Base-by-base conservation (phyloP, 2,888 invertebrate genomes). In the Theodoxus fluviatilis region DNA sequence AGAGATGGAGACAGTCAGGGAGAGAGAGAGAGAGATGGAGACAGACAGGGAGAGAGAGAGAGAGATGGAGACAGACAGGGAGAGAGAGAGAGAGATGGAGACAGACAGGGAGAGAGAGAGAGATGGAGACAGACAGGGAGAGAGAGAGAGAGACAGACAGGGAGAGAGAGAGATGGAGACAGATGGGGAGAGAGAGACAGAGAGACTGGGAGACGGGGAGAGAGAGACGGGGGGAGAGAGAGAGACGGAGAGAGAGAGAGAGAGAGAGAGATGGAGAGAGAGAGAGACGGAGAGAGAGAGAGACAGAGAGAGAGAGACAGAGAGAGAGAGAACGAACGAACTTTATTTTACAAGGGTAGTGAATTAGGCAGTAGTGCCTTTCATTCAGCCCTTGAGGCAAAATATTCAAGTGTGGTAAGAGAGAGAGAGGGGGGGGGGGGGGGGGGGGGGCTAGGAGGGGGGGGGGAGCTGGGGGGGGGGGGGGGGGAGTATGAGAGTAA, bases 301-400 rank as follows among this genome's bases (percentile, higher is more conserved):
- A 9, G 38, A 35, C 37, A 35, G 6, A 31, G 61, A 61, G 61
- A 61, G 25, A 61, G 61, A 31, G 28, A 31, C 9, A 28, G 12
- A 61, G 33, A 31, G 61, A 66, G 49, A 66, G 47, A 66, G 66
- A 47, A 28, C 4, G 66, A 47, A n/a, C n/a, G n/a, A n/a, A n/a
- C n/a, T n/a, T n/a, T n/a, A n/a, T n/a, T n/a, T n/a, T n/a, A n/a
- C n/a, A n/a, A n/a, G n/a, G n/a, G n/a, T n/a, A n/a, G n/a, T n/a
- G n/a, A n/a, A n/a, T n/a, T n/a, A n/a, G n/a, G n/a, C n/a, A n/a
- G n/a, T n/a, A n/a, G n/a, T n/a, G n/a, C n/a, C n/a, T n/a, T n/a
- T n/a, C n/a, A n/a, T n/a, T n/a, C n/a, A n/a, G n/a, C n/a, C n/a
- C n/a, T n/a, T n/a, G n/a, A n/a, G n/a, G n/a, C n/a, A n/a, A n/a